Evolutionary conservation across 1,140 invertebrate species (phyloP), one percentile per base, ranked within the genome.

Genomic region (Cheumatopsyche charites): DNA sequence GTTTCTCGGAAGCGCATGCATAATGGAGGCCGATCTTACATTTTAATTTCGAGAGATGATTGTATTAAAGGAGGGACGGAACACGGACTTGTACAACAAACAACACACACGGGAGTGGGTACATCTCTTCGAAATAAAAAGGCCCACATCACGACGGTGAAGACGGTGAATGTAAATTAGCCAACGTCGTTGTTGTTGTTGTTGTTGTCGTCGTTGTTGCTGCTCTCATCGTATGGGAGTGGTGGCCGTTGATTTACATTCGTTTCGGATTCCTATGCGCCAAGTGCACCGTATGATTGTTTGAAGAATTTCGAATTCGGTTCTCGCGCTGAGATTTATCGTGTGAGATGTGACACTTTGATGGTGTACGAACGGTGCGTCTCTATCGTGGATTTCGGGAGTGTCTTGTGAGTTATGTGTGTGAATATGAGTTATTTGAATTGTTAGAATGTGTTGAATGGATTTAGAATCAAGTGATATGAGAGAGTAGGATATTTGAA

Each of bases 41-140:
- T 72, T 75, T 75, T 75, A 72, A 75, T 75, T 75, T 75, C 66
- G 61, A 70, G 70, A 72, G 67, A 75, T 72, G 73, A 72, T 69
- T 72, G 73, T 70, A 69, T 58, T 61, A 62, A 68, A 68, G 49
- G 55, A 58, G 49, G 17, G 19, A 55, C 17, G 23, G 13, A 58
- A 47, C 23, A 12, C 15, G 12, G 49, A 36, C 29, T 36, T 36
- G 29, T 36, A 36, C 29, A 55, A 55, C 49, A 55, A 23, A 19
- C 19, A 55, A 55, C 11, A 23, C 19, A 55, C 7, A 55, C 9
- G 23, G 15, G 12, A 66, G 29, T 36, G 23, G 17, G 21, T 13
- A 42, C n/a, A n/a, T n/a, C n/a, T n/a, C n/a, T n/a, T n/a, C n/a
- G n/a, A n/a, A 52, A 58, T 68, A 71, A 67, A 75, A 58, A 26